Evolutionary conservation across 2,888 invertebrate genomes (phyloP).

Genomic region (Limnephilus marmoratus): DNA sequence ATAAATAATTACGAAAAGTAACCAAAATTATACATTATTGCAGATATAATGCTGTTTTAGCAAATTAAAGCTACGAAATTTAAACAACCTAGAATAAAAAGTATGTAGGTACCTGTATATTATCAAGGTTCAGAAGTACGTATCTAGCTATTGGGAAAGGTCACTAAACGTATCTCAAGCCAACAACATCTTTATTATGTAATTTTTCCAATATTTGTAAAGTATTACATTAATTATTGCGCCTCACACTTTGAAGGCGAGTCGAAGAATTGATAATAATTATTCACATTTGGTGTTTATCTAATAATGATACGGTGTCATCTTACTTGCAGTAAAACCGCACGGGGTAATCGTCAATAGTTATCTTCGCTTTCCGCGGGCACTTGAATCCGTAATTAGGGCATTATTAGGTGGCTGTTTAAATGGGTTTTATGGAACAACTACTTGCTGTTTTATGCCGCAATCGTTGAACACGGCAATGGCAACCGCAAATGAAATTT

Average conservation of each 20-base stretch:
- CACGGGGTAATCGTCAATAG: background rate
- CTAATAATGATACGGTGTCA: background rate
- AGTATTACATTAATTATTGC: background rate
- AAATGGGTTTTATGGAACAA: background rate
- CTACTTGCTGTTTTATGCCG: background rate
- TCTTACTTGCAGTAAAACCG: conserved; percentile 3
- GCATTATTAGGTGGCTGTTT: background rate
- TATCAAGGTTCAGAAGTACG: too few relatives aligned
- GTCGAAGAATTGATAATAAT: background rate
- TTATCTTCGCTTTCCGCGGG: background rate
- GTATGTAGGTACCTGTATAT: too few relatives aligned
- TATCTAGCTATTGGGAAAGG: too few relatives aligned
- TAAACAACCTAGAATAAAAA: too few relatives aligned
- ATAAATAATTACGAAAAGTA: too few relatives aligned
- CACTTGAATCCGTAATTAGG: conserved; percentile 3
- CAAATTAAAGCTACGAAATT: too few relatives aligned
- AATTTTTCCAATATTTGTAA: too few relatives aligned
- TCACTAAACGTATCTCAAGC: too few relatives aligned
- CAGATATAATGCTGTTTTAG: too few relatives aligned
- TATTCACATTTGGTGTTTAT: background rate
- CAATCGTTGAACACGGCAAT: background rate
- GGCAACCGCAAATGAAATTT: background rate
- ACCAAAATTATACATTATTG: too few relatives aligned
- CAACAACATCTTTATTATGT: too few relatives aligned
- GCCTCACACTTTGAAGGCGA: background rate